A percentile compares a stretch with the other conserved stretches of the same genome.
Conservation (phyloP, 2,113 vertebrate genomes). For the Eretmochelys imbricata region DNA sequence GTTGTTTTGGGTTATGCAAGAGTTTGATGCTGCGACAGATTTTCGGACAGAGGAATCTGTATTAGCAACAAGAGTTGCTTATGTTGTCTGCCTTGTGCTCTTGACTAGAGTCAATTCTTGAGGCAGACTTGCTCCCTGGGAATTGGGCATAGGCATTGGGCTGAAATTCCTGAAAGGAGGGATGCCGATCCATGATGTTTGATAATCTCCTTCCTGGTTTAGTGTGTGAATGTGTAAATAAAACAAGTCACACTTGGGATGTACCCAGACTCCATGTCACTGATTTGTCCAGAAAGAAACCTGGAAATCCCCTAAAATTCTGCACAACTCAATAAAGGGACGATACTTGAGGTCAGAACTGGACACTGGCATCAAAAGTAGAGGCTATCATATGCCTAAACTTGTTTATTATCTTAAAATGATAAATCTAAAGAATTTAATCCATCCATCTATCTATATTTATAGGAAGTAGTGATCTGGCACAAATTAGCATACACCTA, state of each 20-base stretch:
- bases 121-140: not conserved
- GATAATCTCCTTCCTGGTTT: not conserved
- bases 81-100: not conserved
- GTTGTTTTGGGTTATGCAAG: not conserved
- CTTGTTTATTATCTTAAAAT: not conserved
- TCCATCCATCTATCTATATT: not conserved
- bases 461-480: not conserved
- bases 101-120: not conserved
- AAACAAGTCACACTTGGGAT: not conserved
- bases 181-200: not conserved
- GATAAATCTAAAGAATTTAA: not conserved
- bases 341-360: not conserved
- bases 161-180: not conserved
- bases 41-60: not conserved
- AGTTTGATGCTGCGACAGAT: not conserved
- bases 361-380: not conserved
- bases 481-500: not conserved
- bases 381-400: not conserved
- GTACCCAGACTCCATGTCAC: not conserved
- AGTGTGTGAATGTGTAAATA: not conserved
- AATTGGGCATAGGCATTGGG: not conserved
- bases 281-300: not conserved
- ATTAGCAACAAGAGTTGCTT: not conserved
- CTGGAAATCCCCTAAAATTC: not conserved
- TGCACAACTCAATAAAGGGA: fast-evolving